Evolutionary conservation across 2,797 vertebrate species (phyloP).

Genomic region (Simalia tracyae): DNA sequence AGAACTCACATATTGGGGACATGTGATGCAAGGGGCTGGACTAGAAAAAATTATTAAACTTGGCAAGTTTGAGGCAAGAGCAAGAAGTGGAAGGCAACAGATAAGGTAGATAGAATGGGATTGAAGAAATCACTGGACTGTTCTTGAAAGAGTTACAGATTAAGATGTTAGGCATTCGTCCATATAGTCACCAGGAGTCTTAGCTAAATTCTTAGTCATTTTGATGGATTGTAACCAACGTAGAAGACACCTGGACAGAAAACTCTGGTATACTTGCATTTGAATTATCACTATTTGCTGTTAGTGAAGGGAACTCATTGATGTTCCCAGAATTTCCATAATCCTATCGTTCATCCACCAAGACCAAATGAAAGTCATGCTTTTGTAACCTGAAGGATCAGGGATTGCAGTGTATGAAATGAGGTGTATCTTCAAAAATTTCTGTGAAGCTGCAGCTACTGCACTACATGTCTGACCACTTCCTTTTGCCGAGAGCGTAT

Average conservation of each 20-base stretch:
- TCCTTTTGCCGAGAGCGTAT: background rate
- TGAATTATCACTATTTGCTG: background rate
- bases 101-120: background rate
- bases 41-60: background rate
- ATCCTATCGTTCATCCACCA: background rate
- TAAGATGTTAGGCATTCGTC: background rate
- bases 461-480: background rate
- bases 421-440: background rate
- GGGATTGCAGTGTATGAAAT: background rate
- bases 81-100: background rate
- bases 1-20: background rate
- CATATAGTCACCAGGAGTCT: background rate
- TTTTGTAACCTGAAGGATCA: background rate
- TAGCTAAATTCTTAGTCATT: background rate
- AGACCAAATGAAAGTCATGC: background rate
- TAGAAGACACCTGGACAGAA: background rate
- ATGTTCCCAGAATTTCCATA: background rate
- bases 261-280: background rate
- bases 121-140: background rate
- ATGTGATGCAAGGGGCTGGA: background rate
- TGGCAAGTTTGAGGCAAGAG: background rate
- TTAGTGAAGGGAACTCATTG: background rate
- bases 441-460: background rate
- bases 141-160: background rate
- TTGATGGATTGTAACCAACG: background rate